Evolutionary conservation across 2,113 vertebrate genomes (phyloP).

Genomic region (Mormyrus iriodes): DNA sequence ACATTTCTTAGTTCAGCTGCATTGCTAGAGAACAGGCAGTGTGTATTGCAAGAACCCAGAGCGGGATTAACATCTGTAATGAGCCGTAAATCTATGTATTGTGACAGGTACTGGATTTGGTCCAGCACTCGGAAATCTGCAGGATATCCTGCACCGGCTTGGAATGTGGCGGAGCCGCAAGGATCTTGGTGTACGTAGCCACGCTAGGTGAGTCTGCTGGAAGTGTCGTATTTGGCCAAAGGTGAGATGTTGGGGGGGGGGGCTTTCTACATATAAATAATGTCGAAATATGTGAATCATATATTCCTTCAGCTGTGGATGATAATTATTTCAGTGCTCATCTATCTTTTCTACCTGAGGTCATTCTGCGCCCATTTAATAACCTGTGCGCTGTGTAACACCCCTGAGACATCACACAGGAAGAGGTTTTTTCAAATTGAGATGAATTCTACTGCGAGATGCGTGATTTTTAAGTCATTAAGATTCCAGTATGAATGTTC

Average conservation of each 20-base stretch:
- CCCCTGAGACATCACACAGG: background rate
- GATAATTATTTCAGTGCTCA: background rate
- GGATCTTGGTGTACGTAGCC: background rate
- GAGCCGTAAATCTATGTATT: background rate
- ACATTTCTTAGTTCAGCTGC: background rate
- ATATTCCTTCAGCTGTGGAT: background rate
- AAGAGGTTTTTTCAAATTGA: constrained; percentile 7
- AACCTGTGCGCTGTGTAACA: background rate
- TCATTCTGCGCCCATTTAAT: background rate
- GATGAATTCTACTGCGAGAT: background rate
- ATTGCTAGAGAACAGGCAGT: background rate
- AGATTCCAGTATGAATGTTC: constrained; percentile 20
- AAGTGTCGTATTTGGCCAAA: background rate
- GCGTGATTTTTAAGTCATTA: constrained; percentile 8
- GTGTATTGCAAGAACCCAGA: background rate
- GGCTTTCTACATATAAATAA: background rate
- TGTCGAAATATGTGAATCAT: background rate
- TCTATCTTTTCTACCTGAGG: background rate
- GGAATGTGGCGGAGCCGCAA: background rate
- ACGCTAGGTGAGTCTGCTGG: background rate
- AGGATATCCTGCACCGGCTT: background rate
- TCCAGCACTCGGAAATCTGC: background rate
- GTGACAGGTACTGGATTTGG: background rate
- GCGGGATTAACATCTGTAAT: background rate
- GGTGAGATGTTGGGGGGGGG: background rate